Conservation (phyloP, 2,113 vertebrate genomes). For the Centropus bengalensis region DNA sequence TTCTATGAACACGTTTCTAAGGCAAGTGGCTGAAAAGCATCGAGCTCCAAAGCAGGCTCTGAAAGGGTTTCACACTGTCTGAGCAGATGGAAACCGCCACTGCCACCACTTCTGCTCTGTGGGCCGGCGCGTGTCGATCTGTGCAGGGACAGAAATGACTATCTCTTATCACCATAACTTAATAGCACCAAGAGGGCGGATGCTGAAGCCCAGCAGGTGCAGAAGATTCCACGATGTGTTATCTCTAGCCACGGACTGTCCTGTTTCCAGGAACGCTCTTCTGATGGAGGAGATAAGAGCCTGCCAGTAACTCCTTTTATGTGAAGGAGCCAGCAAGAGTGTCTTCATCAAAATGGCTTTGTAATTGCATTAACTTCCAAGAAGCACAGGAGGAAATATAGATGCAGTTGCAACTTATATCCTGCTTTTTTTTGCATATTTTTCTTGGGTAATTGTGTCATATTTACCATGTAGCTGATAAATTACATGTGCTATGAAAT, state of each 20-base stretch:
- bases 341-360: background rate
- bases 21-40: background rate
- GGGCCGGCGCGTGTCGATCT: background rate
- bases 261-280: slow-evolving; percentile 44
- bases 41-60: background rate
- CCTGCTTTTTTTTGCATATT: background rate
- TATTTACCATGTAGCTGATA: background rate
- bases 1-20: background rate
- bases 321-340: background rate
- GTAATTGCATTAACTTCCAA: slow-evolving; percentile 1
- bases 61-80: background rate
- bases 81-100: slow-evolving; percentile 25
- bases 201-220: slow-evolving; percentile 52
- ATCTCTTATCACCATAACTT: background rate
- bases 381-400: background rate
- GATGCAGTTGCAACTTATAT: background rate
- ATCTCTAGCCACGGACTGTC: slow-evolving; percentile 37
- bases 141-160: background rate
- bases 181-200: background rate
- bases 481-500: background rate
- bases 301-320: slow-evolving; percentile 8
- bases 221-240: slow-evolving; percentile 12
- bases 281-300: slow-evolving; percentile 43
- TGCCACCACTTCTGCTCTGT: slow-evolving; percentile 52
- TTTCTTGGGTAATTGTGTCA: background rate